Percentiles rank a stretch among this genome's conserved stretches.
Evolutionary conservation across 2,888 invertebrate genomes (phyloP).

Genomic region (Stenodema calcarata): DNA sequence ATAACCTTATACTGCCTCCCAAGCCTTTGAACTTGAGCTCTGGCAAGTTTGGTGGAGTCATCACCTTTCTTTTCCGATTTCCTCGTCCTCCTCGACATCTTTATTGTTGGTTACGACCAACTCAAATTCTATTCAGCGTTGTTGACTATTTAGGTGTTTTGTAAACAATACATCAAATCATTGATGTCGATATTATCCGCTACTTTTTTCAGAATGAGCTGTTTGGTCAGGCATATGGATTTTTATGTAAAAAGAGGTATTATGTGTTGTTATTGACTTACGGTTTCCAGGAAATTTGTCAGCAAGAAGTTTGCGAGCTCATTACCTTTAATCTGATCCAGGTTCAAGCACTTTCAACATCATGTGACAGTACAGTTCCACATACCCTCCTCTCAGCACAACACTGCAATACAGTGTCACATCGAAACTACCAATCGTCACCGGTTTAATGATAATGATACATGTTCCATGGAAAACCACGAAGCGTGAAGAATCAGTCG

Average conservation of each 20-base stretch:
- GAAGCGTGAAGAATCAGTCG: background rate
- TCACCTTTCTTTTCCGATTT: constrained; percentile 50
- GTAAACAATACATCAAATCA: too few species aligned
- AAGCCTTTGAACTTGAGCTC: constrained; percentile 77
- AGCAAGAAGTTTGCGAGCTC: background rate
- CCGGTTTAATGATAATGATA: background rate
- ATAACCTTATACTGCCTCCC: constrained; percentile 83
- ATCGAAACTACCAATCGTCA: background rate
- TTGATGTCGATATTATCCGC: too few species aligned
- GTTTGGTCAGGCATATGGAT: background rate
- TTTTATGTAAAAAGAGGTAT: background rate
- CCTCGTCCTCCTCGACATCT: constrained; percentile 53
- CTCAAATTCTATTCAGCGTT: background rate
- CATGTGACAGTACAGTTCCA: background rate
- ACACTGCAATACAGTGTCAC: background rate
- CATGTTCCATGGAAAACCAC: too few species aligned
- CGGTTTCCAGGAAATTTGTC: background rate
- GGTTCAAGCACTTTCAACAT: background rate
- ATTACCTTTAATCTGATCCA: background rate
- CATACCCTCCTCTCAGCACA: background rate
- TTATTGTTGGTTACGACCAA: background rate
- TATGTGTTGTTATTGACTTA: background rate
- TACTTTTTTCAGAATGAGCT: background rate
- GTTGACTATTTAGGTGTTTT: background rate
- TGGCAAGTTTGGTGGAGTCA: constrained; percentile 67